Base-by-base conservation (phyloP, 2,888 invertebrate species). In the Pristionchus entomophagus region DNA sequence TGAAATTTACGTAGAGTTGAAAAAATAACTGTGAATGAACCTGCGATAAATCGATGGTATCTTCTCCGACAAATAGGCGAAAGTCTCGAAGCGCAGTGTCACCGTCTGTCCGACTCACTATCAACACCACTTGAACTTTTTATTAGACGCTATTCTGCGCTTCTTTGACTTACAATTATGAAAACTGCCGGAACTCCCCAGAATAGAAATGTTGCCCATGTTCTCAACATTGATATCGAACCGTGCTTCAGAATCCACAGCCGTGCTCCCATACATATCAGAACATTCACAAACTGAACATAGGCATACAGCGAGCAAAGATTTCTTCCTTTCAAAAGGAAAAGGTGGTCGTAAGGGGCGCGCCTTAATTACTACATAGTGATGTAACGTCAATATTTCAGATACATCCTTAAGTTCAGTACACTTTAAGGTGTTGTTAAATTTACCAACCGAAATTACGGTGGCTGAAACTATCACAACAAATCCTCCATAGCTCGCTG, bases 191-290 rank as follows among this genome's bases (percentile, higher is more conserved):
- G 73, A 3, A 73, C 41, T 2, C 38, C 41, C 0, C 73, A 41
- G 0, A 73, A n/a, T 41, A 38, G 1, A 26, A 73, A 38, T 6
- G 73, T 73, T 0, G 38, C n/a, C 73, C 73, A 73, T 10, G 45
- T 4, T 73, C 73, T 22, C 5, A 26, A 1, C 2, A 41, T 22
- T 26, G 73, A 41, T 41, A 73, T 73, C 3, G 73, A 73, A 32
- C 73, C 73, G 12, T 45, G 29, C 32, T 19, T 41, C 0, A 73
- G 73, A 22, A 73, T 73, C 73, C 73, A 73, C 38, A 73, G 32
- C n/a, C 73, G 73, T 6, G 73, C 73, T 1, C 73, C 73, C 73
- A 73, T 73, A 26, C 73, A 73, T 0, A 73, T 73, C 10, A 73
- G n/a, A 0, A 73, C 73, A 41, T 73, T 73, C 17, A 73, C 41